Percentiles rank a stretch among this genome's conserved stretches.
phyloP scores from a whole-genome alignment of 2,888 invertebrate genomes.

The Nomada hirtipes region DNA sequence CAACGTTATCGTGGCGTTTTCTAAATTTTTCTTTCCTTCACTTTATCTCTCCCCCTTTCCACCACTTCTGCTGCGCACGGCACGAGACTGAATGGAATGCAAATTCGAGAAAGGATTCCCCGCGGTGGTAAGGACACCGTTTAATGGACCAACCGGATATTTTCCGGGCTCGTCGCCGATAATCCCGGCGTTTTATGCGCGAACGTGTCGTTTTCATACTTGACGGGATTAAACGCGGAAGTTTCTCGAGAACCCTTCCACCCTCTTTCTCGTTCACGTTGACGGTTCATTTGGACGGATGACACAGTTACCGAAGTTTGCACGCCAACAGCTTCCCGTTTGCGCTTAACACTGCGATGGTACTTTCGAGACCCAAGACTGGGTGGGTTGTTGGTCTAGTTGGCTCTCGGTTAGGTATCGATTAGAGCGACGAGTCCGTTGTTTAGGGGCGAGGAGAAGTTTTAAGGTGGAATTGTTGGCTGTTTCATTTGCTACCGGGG shows the following conservation, averaged over 20 bases:
- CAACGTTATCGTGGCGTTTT: slow-evolving; percentile 49
- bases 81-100: slow-evolving; percentile 21
- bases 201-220: slow-evolving; percentile 41
- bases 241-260: slow-evolving; percentile 12
- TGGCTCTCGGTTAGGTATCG: background rate
- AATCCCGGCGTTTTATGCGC: slow-evolving; percentile 43
- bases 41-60: background rate
- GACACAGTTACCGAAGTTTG: slow-evolving; percentile 35
- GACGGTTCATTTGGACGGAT: slow-evolving; percentile 31
- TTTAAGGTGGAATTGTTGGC: background rate
- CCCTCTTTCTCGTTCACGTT: no score
- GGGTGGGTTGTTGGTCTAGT: background rate
- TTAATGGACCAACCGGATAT: slow-evolving; percentile 42
- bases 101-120: slow-evolving; percentile 29
- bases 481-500: background rate
- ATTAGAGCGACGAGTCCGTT: background rate
- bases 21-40: background rate
- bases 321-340: slow-evolving; percentile 10
- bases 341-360: background rate
- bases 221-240: slow-evolving; percentile 36
- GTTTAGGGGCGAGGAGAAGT: background rate
- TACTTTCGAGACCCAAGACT: background rate
- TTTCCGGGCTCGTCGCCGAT: slow-evolving; percentile 34
- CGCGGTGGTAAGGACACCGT: slow-evolving; percentile 12
- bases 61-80: background rate